Evolutionary conservation across 2,888 invertebrate genomes (phyloP).

Genomic region (Agonopterix alstromeriana): DNA sequence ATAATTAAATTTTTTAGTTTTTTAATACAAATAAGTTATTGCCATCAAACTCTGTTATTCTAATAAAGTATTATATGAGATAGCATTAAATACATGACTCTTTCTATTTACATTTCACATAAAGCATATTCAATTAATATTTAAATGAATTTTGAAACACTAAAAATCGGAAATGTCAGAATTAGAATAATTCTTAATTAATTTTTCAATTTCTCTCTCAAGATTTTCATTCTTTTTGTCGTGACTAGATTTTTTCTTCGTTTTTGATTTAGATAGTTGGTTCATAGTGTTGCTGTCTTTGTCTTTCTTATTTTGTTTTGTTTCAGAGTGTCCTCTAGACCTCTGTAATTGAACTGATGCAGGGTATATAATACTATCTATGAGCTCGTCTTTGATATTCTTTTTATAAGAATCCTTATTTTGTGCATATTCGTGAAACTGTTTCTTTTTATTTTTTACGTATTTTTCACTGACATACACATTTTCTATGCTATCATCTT

Average conservation of each 20-base stretch:
- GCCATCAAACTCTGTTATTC: conserved; percentile 1
- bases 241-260: conserved; percentile 28
- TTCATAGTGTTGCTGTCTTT: conserved; percentile 14
- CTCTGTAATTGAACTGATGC: conserved; percentile 23
- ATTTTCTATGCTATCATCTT: conserved; percentile 25
- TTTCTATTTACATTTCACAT: background rate
- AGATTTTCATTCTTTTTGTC: conserved; percentile 35
- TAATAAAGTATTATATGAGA: conserved; percentile 5
- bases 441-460: conserved; percentile 24
- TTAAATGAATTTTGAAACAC: background rate
- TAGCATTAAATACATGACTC: background rate
- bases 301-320: conserved; percentile 25
- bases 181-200: conserved; percentile 21
- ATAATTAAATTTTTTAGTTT: background rate
- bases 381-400: conserved; percentile 34
- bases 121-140: background rate
- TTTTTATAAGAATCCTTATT: conserved; percentile 30
- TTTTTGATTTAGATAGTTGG: conserved; percentile 31
- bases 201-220: conserved; percentile 56
- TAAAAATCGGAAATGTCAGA: conserved; percentile 1
- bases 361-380: conserved; percentile 42
- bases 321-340: conserved; percentile 20
- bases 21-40: conserved; percentile 2
- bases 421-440: conserved; percentile 14
- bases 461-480: conserved; percentile 22